Conservation (phyloP, 2,797 vertebrate genomes). For the Sebastes elongatus region DNA sequence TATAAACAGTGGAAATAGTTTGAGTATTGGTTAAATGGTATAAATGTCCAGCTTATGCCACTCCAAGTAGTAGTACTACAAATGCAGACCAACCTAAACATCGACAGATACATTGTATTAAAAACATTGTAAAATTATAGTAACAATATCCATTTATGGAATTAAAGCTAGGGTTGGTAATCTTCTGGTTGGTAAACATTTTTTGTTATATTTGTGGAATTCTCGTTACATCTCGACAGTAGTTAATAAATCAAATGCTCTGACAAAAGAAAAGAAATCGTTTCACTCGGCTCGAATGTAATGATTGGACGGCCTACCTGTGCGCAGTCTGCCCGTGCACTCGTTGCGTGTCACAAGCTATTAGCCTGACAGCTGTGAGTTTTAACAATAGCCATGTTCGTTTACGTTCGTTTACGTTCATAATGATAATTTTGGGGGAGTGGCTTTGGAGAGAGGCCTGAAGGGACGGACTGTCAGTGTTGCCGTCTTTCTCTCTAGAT, state of each 20-base stretch:
- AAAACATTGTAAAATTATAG: background rate
- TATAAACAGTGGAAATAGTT: background rate
- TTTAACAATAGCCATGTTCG: too few relatives aligned
- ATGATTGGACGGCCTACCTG: too few relatives aligned
- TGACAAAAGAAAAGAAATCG: accelerated
- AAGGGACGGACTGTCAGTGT: accelerated
- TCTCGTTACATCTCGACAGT: too few relatives aligned
- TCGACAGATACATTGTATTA: background rate
- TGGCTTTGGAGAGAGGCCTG: too few relatives aligned
- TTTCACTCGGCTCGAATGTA: too few relatives aligned
- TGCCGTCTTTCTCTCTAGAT: background rate
- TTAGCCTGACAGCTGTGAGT: too few relatives aligned
- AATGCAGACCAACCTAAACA: background rate
- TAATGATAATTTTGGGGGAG: too few relatives aligned
- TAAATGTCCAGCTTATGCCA: background rate
- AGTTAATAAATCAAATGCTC: too few relatives aligned
- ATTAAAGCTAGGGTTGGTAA: too few relatives aligned
- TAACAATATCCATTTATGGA: background rate
- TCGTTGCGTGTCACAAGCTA: too few relatives aligned
- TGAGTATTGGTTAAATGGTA: background rate
- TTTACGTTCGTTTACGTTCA: too few relatives aligned
- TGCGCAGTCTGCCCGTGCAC: too few relatives aligned
- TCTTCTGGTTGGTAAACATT: accelerated
- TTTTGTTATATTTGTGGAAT: background rate
- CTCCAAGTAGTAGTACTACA: background rate